Evolutionary conservation across 2,888 invertebrate genomes (phyloP), one percentile per base, ranked within the genome.

Genomic region (Diarsia mendica): DNA sequence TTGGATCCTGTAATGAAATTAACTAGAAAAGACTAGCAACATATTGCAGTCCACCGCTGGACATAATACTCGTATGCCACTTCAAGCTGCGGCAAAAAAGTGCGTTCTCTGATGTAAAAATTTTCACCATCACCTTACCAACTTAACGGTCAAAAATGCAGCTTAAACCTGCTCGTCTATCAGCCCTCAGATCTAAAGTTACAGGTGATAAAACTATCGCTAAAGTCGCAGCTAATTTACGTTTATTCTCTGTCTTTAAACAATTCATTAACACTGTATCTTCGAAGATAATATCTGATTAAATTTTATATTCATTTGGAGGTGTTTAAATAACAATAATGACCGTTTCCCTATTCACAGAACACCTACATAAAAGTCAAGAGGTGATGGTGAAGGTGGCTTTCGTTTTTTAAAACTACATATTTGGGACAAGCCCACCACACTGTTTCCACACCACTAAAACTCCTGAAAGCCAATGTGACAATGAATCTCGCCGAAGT

Each of bases 281-380:
- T 77, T 28, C 33, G 53, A 80, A 80, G 67, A 73, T 80, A 84
- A 72, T 80, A 84, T 75, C 72, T 84, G 76, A 83, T 86, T 83
- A 84, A 86, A 83, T 80, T 64, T 86, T 82, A 83, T 80, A 79
- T 77, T 80, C 72, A 46, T 76, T 80, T 48, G 55, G 51, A 79
- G 72, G 82, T 79, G 75, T 80, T 80, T 76, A 64, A 82, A 79
- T 86, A 89, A 87, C 81, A 85, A 39, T 39, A 39, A 39, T 39
- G 39, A 39, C 39, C 39, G 39, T 39, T 39, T 39, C 39, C 39
- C 8, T 6, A 39, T 8, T 2, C 39, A 39, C 39, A 39, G 39
- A 39, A 39, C 39, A 8, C 8, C 8, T 39, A 39, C 5, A 39
- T 39, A 39, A 28, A 28, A 28, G 28, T 28, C 28, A 28, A 28